phyloP scores from a whole-genome alignment of 2,113 vertebrate genomes.

The Prionailurus viverrinus region DNA sequence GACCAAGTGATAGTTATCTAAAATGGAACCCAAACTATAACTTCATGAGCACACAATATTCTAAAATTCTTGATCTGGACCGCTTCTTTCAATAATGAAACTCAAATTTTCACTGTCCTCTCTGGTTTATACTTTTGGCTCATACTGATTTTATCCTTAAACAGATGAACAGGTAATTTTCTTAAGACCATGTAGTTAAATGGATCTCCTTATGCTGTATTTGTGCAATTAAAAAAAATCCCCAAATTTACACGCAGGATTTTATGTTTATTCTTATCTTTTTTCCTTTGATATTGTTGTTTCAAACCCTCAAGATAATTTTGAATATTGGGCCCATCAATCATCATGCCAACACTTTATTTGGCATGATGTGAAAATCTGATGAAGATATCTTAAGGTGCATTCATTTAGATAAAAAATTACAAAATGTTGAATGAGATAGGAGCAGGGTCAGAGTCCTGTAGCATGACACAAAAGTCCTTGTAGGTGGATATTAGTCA shows the following conservation, averaged over 20 bases:
- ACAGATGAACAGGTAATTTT: conserved; percentile 49
- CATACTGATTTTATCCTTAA: conserved; percentile 15
- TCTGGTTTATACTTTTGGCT: background rate
- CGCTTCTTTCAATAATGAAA: background rate
- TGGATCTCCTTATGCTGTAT: background rate
- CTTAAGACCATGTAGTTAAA: conserved; percentile 14
- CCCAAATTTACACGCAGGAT: background rate
- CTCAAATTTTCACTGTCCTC: background rate
- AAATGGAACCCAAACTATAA: background rate
- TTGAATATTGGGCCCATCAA: background rate
- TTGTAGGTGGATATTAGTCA: background rate
- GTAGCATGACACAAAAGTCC: background rate
- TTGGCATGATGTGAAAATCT: background rate
- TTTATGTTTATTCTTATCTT: conserved; percentile 33
- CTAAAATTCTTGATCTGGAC: conserved; percentile 36
- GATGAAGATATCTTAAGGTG: background rate
- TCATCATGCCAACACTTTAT: background rate
- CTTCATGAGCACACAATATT: background rate
- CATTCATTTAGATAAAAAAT: conserved; percentile 42
- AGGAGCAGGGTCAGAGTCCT: background rate
- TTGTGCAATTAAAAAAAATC: conserved; percentile 28
- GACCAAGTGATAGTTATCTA: background rate
- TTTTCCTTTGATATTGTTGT: background rate
- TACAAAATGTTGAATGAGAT: background rate
- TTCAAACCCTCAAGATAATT: conserved; percentile 42